Base-by-base conservation (phyloP, 2,888 invertebrate species). In the Strigamia transsilvanica region DNA sequence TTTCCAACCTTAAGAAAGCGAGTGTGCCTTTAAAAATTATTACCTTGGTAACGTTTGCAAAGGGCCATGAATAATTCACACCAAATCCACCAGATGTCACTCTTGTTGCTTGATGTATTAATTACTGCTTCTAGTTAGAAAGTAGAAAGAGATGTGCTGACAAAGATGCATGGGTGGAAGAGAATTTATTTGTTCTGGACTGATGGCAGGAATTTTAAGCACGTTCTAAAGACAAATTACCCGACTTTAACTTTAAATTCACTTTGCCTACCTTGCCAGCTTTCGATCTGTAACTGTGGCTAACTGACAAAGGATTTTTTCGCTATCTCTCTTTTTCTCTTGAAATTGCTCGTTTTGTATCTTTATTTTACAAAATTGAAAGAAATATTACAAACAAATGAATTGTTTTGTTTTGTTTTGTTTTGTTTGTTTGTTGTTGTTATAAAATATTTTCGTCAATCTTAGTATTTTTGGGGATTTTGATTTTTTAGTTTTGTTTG, bases 11-110 rank as follows among this genome's bases (percentile, higher is more conserved):
- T 73, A 73, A 73, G 73, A 73, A 73, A 73, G 73, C 27, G 27
- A 15, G 73, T 73, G 32, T 73, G 73, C 73, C 73, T 73, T 73
- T 73, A 73, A 73, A 73, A 73, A 73, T 73, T 73, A 73, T 73
- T 73, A 73, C 73, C 73, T 73, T 73, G 73, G 73, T 73, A 73
- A 73, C 23, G 73, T 32, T 73, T 73, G 73, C 73, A 73, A 73
- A 73, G 73, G 73, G 73, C 73, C 73, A 73, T 73, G 73, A 73
- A 73, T 73, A 73, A 73, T 73, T 73, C 73, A 73, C 73, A 73
- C 73, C 10, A 73, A 73, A 73, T 73, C 73, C 73, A 73, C 73
- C 73, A 73, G 73, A 73, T 73, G 73, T 73, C 73, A 73, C 32
- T 73, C 73, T 73, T 2, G 73, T 73, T 73, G 73, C 73, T 73